phyloP scores from a whole-genome alignment of 1,140 invertebrate genomes.

The Piezodorus guildinii region DNA sequence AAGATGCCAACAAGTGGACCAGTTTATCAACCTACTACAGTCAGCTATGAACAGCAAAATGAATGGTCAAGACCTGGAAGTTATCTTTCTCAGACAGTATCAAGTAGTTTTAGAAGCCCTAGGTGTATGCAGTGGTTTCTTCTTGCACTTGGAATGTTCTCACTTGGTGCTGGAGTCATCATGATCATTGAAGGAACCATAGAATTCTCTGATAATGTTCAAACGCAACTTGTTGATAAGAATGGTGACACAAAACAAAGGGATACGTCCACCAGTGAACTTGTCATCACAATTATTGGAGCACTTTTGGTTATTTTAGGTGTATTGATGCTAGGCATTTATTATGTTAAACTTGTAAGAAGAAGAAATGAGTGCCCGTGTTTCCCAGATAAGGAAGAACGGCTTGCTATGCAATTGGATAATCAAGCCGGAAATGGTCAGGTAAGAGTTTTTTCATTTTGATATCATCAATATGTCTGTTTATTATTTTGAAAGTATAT shows the following conservation, averaged over 20 bases:
- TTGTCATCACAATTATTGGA: slow-evolving; percentile 27
- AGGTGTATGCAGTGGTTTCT: slow-evolving; percentile 31
- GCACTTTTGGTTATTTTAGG: slow-evolving; percentile 29
- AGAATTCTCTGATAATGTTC: slow-evolving; percentile 21
- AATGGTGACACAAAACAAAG: slow-evolving; percentile 16
- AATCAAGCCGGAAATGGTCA: slow-evolving; percentile 32
- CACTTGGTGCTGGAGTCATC: slow-evolving; percentile 29
- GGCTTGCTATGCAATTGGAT: slow-evolving; percentile 31
- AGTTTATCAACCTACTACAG: slow-evolving; percentile 58
- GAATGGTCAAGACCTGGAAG: slow-evolving; percentile 28
- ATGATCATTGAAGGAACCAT: slow-evolving; percentile 30
- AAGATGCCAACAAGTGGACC: slow-evolving; percentile 48
- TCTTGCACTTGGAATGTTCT: slow-evolving; percentile 28
- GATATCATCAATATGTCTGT: neutral
- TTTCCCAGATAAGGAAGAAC: slow-evolving; percentile 31
- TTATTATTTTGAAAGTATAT: neutral
- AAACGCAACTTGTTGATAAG: slow-evolving; percentile 21
- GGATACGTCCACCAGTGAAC: slow-evolving; percentile 9
- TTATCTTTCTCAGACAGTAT: slow-evolving; percentile 28
- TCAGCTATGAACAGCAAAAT: slow-evolving; percentile 48
- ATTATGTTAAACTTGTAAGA: slow-evolving; percentile 29
- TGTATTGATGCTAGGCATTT: slow-evolving; percentile 25
- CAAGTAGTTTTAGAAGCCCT: slow-evolving; percentile 23
- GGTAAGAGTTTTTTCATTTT: slow-evolving; percentile 27
- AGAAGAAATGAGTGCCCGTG: slow-evolving; percentile 32